These are phyloP conservation scores for Hippocampus abdominalis DNA, from an alignment of 2,113 vertebrate species.

Conservation along the genomic window DNA sequence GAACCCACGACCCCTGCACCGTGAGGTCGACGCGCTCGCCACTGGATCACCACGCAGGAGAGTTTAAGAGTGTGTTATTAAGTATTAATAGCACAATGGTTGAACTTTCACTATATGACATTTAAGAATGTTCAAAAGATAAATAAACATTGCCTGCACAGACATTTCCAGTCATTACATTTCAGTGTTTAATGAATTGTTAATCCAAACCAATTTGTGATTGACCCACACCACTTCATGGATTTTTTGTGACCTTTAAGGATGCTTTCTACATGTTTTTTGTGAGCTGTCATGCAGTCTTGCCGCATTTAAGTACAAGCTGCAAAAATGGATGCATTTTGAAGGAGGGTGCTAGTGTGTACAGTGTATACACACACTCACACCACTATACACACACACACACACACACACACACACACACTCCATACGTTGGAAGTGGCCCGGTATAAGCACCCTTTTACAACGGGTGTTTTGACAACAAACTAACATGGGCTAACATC, in stretches of 20 bases:
- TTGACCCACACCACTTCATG: not conserved
- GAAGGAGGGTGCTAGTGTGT: conserved; percentile 31
- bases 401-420: conserved; percentile 19
- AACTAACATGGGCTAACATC: conserved; percentile 44
- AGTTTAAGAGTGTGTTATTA: not conserved
- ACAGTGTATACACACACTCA: conserved; percentile 36
- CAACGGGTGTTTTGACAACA: conserved; percentile 53
- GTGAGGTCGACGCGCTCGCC: too few species aligned
- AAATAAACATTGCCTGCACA: not conserved
- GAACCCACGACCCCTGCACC: too few species aligned
- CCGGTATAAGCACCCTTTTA: conserved; percentile 32
- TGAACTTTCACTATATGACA: not conserved
- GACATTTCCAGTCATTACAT: not conserved
- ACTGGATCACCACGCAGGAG: not conserved
- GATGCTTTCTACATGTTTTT: not conserved
- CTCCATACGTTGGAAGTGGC: conserved; percentile 15
- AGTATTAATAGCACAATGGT: not conserved
- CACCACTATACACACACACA: not conserved
- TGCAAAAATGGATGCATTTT: conserved; percentile 2
- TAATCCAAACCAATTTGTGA: not conserved
- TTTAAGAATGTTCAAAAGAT: not conserved
- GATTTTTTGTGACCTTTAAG: not conserved
- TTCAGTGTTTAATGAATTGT: not conserved
- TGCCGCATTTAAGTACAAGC: not conserved
- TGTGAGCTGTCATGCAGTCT: not conserved